Evolutionary conservation across 2,113 vertebrate species (phyloP).

Genomic region (Zosterops pallidus): DNA sequence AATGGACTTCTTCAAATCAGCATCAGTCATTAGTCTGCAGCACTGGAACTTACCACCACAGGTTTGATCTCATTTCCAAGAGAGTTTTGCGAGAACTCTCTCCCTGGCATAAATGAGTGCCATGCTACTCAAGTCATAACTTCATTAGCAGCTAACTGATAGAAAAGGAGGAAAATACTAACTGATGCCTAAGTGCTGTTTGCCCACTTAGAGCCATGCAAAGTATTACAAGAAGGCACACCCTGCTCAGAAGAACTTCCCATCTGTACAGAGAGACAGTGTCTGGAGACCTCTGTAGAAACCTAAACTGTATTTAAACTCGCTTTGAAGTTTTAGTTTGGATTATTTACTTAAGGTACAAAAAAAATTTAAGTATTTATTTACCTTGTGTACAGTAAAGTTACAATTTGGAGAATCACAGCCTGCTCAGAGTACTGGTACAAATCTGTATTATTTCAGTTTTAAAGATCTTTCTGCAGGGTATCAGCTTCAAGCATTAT

Average conservation of each 20-base stretch:
- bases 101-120: background rate
- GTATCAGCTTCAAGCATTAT: background rate
- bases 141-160: background rate
- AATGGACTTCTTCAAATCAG: background rate
- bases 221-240: background rate
- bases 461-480: background rate
- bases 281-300: background rate
- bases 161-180: too few relatives aligned
- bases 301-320: background rate
- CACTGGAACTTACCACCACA: background rate
- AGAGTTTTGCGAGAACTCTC: background rate
- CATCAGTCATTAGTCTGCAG: background rate
- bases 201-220: background rate
- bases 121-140: background rate
- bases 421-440: accelerated
- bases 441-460: background rate
- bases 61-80: background rate
- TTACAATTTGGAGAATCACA: background rate
- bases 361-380: background rate
- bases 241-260: background rate
- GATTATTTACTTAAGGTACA: background rate
- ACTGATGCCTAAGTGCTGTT: background rate
- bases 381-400: background rate
- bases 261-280: background rate
- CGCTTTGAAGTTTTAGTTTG: background rate